Percentiles rank a stretch among this genome's conserved stretches.
Conservation (phyloP, 2,113 vertebrate genomes). For the Meles meles region DNA sequence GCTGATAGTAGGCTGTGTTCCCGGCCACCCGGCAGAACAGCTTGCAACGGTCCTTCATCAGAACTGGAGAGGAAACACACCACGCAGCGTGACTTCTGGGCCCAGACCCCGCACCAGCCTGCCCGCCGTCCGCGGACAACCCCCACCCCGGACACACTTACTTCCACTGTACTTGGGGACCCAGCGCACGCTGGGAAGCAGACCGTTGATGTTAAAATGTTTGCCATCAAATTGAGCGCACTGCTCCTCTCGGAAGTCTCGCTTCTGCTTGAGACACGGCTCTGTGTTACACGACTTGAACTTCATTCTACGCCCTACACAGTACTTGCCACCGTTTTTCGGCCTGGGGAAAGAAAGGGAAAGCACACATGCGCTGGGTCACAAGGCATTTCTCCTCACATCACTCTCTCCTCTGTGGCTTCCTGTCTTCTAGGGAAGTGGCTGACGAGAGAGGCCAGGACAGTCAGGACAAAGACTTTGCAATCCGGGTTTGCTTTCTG, state of each 20-base stretch:
- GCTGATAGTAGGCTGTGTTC: conserved; percentile 97
- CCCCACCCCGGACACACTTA: conserved; percentile 78
- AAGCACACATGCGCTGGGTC: neutral
- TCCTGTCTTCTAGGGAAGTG: neutral
- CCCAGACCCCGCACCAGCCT: fast-evolving
- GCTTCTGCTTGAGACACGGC: conserved; percentile 92
- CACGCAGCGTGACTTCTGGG: fast-evolving
- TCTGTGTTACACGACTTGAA: conserved; percentile 98
- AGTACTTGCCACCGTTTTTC: conserved; percentile 94
- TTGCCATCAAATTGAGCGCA: conserved; percentile 94
- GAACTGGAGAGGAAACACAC: conserved; percentile 83
- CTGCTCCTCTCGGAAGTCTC: conserved; percentile 97
- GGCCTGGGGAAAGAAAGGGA: conserved; percentile 83
- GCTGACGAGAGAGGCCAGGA: neutral
- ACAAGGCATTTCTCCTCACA: neutral
- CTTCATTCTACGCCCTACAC: conserved; percentile 96
- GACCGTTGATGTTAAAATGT: conserved; percentile 98
- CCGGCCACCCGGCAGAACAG: conserved; percentile 96
- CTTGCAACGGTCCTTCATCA: conserved; percentile 99
- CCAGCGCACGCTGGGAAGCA: conserved; percentile 96
- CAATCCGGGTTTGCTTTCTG: neutral
- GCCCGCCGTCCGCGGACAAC: fast-evolving
- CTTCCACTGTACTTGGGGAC: conserved; percentile 99
- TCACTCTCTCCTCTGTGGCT: neutral
- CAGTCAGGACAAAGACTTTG: neutral